Percentiles rank a stretch among this genome's conserved stretches.
phyloP scores from a whole-genome alignment of 2,888 invertebrate species.

The Campoplex capitator region DNA sequence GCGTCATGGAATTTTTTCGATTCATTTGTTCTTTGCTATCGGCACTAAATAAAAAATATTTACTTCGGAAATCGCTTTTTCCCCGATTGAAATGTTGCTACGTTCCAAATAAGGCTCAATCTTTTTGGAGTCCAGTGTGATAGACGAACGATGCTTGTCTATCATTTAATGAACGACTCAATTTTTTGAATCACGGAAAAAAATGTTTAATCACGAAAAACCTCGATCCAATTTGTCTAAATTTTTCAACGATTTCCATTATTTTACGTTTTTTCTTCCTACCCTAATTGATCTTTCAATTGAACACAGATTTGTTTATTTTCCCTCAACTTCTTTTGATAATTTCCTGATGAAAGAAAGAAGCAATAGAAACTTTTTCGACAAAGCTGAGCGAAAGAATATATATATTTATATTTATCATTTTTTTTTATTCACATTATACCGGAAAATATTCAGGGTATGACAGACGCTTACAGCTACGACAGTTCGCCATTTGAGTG shows the following conservation, averaged over 20 bases:
- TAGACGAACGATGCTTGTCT: neutral
- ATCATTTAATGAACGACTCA: too few species aligned
- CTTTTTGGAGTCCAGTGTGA: neutral
- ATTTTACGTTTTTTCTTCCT: neutral
- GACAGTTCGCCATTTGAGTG: neutral
- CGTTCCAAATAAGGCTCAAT: too few species aligned
- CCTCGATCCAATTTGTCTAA: neutral
- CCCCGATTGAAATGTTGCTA: too few species aligned
- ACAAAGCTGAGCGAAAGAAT: slow-evolving; percentile 35
- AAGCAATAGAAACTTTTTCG: neutral
- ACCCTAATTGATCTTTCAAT: neutral
- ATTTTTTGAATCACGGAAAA: neutral
- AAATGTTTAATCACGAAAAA: neutral
- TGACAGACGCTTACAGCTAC: neutral
- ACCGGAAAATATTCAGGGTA: slow-evolving; percentile 55
- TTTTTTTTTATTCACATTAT: neutral
- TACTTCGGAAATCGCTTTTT: neutral
- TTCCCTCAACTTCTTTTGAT: neutral
- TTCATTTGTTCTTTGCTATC: neutral
- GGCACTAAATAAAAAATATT: neutral
- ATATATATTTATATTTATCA: neutral
- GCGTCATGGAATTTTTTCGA: neutral
- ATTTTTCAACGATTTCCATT: neutral
- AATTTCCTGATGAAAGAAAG: neutral
- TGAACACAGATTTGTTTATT: neutral